Evolutionary conservation across 2,888 invertebrate genomes (phyloP).

Genomic region (Dicranocentrus wangi): DNA sequence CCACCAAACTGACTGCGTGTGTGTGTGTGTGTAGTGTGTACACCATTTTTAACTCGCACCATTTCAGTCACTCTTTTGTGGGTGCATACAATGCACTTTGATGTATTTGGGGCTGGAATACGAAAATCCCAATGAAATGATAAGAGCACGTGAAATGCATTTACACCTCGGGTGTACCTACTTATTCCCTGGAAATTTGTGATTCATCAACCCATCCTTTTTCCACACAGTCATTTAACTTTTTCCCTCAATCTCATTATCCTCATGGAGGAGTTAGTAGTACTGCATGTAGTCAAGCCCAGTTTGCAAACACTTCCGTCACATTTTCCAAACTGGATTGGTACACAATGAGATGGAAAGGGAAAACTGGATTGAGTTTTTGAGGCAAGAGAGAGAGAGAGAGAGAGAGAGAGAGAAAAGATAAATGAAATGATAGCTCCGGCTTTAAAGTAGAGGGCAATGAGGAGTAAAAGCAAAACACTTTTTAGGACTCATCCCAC

Average conservation of each 20-base stretch:
- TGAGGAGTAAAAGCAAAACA: no score
- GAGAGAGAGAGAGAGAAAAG: not conserved
- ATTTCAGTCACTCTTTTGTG: not conserved
- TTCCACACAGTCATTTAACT: constrained; percentile 25
- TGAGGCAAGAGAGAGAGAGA: not conserved
- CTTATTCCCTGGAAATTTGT: constrained; percentile 38
- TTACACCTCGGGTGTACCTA: not conserved
- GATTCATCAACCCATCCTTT: constrained; percentile 27
- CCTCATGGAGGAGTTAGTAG: constrained; percentile 3
- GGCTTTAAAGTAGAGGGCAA: no score
- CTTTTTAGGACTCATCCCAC: no score
- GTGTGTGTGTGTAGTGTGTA: constrained; percentile 3
- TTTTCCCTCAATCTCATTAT: constrained; percentile 47
- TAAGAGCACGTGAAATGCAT: constrained; percentile 44
- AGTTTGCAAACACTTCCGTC: not conserved
- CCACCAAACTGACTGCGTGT: not conserved
- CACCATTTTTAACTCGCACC: not conserved
- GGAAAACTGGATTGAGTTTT: constrained; percentile 5
- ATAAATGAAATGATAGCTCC: constrained; percentile 5
- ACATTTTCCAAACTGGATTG: not conserved
- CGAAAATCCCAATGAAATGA: constrained; percentile 22
- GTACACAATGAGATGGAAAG: not conserved
- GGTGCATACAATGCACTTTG: constrained; percentile 42
- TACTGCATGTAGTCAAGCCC: no score
- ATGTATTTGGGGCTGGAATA: not conserved